Conservation (phyloP, 2,113 vertebrate species). For the Trematocara macrostoma region DNA sequence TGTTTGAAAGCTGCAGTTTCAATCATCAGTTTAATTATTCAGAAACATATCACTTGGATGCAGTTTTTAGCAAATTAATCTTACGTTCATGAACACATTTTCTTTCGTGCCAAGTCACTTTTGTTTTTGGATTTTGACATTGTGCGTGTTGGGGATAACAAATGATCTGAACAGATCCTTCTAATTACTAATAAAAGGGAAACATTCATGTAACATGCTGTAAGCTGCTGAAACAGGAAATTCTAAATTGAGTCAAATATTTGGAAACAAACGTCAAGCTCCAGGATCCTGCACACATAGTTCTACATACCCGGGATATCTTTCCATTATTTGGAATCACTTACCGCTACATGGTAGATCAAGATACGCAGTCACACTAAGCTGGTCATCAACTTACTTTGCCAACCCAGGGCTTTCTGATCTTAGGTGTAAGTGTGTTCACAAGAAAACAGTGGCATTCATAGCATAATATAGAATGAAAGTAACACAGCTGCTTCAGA, state of each 20-base stretch:
- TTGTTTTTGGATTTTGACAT: not conserved
- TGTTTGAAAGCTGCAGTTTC: not conserved
- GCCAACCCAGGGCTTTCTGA: not conserved
- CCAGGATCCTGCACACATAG: not conserved
- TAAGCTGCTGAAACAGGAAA: not conserved
- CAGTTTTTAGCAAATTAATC: not conserved
- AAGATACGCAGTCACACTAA: accelerated
- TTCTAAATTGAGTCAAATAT: not conserved
- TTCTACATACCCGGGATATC: not conserved
- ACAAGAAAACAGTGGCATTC: not conserved
- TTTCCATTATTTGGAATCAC: not conserved
- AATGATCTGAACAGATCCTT: not conserved
- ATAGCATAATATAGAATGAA: not conserved
- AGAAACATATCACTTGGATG: not conserved
- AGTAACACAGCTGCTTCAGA: not conserved
- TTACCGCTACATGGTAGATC: not conserved
- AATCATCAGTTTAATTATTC: not conserved
- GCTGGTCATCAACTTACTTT: not conserved
- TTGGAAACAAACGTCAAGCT: not conserved
- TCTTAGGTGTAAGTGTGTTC: not conserved
- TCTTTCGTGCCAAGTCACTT: accelerated
- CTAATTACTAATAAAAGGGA: not conserved
- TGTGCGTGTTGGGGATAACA: not conserved
- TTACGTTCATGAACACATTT: not conserved
- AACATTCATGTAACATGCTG: not conserved